Conservation (phyloP, 2,797 vertebrate genomes). For the Sylvilagus floridanus region DNA sequence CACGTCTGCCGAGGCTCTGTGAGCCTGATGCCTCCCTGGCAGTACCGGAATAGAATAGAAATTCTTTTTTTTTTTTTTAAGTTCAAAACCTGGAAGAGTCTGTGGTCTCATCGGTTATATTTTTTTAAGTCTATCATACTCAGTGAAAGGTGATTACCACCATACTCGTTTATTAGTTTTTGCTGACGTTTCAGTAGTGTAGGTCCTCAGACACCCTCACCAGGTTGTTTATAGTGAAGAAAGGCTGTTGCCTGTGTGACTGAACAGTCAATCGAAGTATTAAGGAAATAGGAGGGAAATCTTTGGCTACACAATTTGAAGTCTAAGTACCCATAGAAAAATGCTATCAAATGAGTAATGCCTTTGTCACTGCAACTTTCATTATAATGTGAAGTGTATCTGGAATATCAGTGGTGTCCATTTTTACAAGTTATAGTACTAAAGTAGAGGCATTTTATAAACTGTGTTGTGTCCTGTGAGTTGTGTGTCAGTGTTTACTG, state of each 20-base stretch:
- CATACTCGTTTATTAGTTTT: conserved; percentile 76
- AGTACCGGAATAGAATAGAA: conserved; percentile 63
- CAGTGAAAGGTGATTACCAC: conserved; percentile 78
- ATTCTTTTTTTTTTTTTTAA: not conserved
- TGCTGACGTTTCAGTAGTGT: conserved; percentile 78
- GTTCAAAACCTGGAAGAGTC: conserved; percentile 82
- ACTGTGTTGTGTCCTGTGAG: conserved; percentile 85
- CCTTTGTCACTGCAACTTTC: conserved; percentile 85
- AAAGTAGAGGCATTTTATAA: conserved; percentile 88
- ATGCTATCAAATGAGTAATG: conserved; percentile 80
- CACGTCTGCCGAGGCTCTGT: conserved; percentile 97
- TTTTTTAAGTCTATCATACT: conserved; percentile 84
- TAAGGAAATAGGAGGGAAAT: conserved; percentile 64
- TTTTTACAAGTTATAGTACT: conserved; percentile 84
- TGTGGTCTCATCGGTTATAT: conserved; percentile 84
- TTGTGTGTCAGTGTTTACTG: conserved; percentile 84
- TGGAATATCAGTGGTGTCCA: conserved; percentile 85
- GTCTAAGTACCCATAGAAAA: conserved; percentile 75
- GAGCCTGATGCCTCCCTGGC: conserved; percentile 82
- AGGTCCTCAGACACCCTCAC: conserved; percentile 76
- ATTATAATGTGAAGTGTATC: conserved; percentile 87
- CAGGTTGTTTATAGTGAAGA: conserved; percentile 53
- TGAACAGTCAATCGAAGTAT: conserved; percentile 50
- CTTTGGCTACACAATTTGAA: conserved; percentile 79
- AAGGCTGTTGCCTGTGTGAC: conserved; percentile 37